Conservation (phyloP, 2,113 vertebrate genomes). For the Phainopepla nitens region DNA sequence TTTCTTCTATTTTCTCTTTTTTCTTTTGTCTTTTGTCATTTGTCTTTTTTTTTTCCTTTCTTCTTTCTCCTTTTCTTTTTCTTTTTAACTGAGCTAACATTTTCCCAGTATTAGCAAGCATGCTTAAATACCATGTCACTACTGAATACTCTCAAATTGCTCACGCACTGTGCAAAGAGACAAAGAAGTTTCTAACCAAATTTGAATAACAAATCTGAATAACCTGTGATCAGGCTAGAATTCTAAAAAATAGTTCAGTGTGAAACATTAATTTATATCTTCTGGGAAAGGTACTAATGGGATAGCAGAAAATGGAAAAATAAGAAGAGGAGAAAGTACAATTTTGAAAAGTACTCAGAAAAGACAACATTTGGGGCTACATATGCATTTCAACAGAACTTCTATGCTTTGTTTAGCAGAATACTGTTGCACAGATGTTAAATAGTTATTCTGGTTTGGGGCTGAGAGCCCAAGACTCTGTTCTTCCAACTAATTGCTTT, state of each 20-base stretch:
- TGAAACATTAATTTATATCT: not conserved
- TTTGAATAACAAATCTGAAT: not conserved
- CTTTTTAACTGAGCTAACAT: not conserved
- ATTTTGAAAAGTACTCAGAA: not conserved
- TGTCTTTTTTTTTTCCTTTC: accelerated
- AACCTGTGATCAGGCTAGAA: not conserved
- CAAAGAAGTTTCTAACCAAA: not conserved
- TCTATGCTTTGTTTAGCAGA: not conserved
- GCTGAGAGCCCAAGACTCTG: not conserved
- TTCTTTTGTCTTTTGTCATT: too few relatives aligned
- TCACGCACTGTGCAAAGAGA: not conserved
- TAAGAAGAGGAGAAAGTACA: not conserved
- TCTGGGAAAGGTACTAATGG: not conserved
- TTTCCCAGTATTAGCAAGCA: not conserved
- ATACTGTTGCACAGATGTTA: slow-evolving; percentile 25
- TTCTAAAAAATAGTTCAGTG: not conserved
- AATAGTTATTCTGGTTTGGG: slow-evolving; percentile 15
- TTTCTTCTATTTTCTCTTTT: too few relatives aligned
- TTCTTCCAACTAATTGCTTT: slow-evolving; percentile 26
- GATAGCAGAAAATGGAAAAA: not conserved
- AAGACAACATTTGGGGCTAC: not conserved
- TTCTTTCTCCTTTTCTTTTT: too few relatives aligned
- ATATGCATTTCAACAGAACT: not conserved
- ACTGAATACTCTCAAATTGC: not conserved
- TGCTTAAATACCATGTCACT: not conserved